A percentile compares a stretch with the other conserved stretches of the same genome.
phyloP scores from a whole-genome alignment of 2,113 vertebrate species.

The Phycodurus eques region DNA sequence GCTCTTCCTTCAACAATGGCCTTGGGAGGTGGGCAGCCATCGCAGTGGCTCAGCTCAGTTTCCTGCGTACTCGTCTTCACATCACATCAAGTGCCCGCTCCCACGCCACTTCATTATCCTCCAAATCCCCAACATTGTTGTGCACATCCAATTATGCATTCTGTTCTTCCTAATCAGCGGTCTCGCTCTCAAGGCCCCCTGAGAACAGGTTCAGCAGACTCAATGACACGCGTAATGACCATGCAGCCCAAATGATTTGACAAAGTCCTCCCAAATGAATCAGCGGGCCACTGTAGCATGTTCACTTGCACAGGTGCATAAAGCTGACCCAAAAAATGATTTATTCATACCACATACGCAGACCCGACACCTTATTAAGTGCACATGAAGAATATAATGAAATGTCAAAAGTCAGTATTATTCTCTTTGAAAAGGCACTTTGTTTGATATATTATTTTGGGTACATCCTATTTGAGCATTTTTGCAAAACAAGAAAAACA shows the following conservation, averaged over 20 bases:
- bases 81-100: slow-evolving; percentile 45
- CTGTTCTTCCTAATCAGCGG: slow-evolving; percentile 49
- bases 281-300: neutral
- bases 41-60: slow-evolving; percentile 44
- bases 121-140: slow-evolving; percentile 42
- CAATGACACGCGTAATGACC: neutral
- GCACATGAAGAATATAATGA: no score
- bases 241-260: neutral
- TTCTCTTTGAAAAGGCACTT: no score
- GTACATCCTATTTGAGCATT: no score
- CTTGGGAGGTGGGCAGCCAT: slow-evolving; percentile 51
- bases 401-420: no score
- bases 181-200: slow-evolving; percentile 25
- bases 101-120: slow-evolving; percentile 37
- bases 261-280: neutral
- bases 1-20: slow-evolving; percentile 61
- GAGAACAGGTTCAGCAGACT: slow-evolving; percentile 22
- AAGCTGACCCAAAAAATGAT: no score
- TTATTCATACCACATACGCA: no score
- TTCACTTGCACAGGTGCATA: no score
- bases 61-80: slow-evolving; percentile 45
- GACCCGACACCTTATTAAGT: no score
- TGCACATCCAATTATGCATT: slow-evolving; percentile 56
- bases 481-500: no score
- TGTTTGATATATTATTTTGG: no score